Evolutionary conservation across 2,113 vertebrate genomes (phyloP), one percentile per base, ranked within the genome.

Genomic region (Trichomycterus rosablanca): DNA sequence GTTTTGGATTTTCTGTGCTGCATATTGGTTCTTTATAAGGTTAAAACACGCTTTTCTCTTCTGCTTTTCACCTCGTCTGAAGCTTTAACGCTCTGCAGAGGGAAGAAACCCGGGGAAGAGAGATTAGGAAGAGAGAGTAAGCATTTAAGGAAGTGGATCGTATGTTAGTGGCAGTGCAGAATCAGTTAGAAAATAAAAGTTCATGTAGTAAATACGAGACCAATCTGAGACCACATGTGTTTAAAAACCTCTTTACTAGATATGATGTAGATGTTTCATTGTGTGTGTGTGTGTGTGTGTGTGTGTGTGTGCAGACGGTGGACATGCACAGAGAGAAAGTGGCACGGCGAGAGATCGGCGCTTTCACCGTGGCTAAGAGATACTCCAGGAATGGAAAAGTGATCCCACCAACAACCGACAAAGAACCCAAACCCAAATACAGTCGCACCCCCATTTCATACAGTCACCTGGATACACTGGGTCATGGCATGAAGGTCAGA

Each of bases 281-380:
- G 23, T 49, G 24, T 51, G 48, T 51, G 48, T 51, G 30, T 53
- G 30, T 53, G 51, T 53, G 30, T 53, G 50, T 35, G 40, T 68
- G 16, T 42, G 28, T 34, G 61, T 70, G 39, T 64, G 53, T 30
- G 45, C 73, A 96, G 93, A 88, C 83, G 3, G 86, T 93, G 55
- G 89, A 83, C 57, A 90, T 94, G 77, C 92, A 95, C 59, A 82
- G 86, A 71, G 93, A 96, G 78, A 95, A 94, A 46, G 91, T 95
- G 46, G 81, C 88, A 6, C 88, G 93, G 0, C 77, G 88, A 44
- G 90, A 88, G 76, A 91, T 95, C 0, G 93, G 93, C 0, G 62
- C 40, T 0, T 78, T 94, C 65, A 84, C 92, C 0, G 1, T 65
- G 0, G 46, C 67, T 44, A 84, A 76, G 78, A 78, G 64, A 55